These are phyloP conservation scores for Tipula helvola DNA, from an alignment of 2,888 invertebrate genomes.

Conservation along the genomic window DNA sequence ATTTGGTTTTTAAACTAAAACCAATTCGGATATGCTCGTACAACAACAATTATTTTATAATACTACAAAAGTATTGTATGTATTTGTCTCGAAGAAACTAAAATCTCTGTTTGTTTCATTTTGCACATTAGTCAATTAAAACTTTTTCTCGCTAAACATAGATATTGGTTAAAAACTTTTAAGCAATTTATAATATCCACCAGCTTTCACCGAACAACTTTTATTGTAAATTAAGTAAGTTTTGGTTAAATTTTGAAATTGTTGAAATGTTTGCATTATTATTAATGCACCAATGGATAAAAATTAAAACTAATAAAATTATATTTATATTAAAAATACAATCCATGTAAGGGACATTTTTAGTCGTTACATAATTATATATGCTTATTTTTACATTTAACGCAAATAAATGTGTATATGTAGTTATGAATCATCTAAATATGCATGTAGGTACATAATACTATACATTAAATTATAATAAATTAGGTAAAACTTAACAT, in stretches of 20 bases:
- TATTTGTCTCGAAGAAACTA: background rate
- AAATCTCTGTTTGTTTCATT: background rate
- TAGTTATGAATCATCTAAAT: background rate
- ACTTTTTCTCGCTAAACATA: background rate
- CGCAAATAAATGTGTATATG: too few species aligned
- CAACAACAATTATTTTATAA: background rate
- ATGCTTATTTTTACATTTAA: too few species aligned
- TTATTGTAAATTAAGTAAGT: background rate
- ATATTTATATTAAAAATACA: too few species aligned
- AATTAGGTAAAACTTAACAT: background rate
- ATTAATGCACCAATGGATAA: background rate
- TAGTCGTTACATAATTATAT: too few species aligned
- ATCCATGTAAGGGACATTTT: too few species aligned
- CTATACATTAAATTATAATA: background rate
- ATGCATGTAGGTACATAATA: background rate
- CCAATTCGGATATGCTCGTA: background rate
- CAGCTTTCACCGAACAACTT: background rate
- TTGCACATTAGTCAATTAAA: background rate
- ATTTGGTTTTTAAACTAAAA: background rate
- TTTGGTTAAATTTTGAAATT: background rate
- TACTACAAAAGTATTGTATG: background rate
- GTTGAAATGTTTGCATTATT: background rate
- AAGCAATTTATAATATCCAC: background rate
- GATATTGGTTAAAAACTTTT: background rate
- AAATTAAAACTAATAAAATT: too few species aligned